phyloP scores from a whole-genome alignment of 1,140 invertebrate species.

The Pinna nobilis region DNA sequence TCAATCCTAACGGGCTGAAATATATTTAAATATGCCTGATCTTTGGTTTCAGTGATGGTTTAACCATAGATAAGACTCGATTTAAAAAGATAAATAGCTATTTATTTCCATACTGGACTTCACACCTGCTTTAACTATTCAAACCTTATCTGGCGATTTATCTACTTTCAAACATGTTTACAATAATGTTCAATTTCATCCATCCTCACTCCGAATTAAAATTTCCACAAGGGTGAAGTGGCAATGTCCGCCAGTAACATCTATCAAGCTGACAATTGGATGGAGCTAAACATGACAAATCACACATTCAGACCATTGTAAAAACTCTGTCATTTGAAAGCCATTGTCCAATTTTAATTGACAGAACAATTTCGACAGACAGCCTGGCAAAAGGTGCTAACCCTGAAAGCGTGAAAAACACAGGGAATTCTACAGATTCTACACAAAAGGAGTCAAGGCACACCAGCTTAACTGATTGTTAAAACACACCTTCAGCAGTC shows the following conservation, averaged over 20 bases:
- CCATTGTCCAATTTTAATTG: conserved; percentile 1
- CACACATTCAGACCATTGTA: conserved; percentile 17
- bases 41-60: too few relatives aligned
- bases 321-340: conserved; percentile 6
- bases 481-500: too few relatives aligned
- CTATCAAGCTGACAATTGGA: conserved; percentile 13
- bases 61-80: conserved; percentile 14
- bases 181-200: conserved; percentile 21
- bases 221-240: conserved; percentile 1
- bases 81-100: conserved; percentile 16
- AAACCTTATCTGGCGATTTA: conserved; percentile 15
- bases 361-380: conserved; percentile 20
- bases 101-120: too few relatives aligned
- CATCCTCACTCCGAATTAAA: too few relatives aligned
- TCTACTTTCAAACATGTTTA: conserved; percentile 18
- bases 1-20: too few relatives aligned
- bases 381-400: too few relatives aligned
- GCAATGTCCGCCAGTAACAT: conserved; percentile 13
- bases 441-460: too few relatives aligned
- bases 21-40: too few relatives aligned
- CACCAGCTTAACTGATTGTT: too few relatives aligned
- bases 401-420: too few relatives aligned
- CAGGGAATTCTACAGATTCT: too few relatives aligned
- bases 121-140: conserved; percentile 19
- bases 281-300: conserved; percentile 5